Evolutionary conservation across 2,113 vertebrate species (phyloP), one percentile per base, ranked within the genome.

Genomic region (Irena cyanogastra): DNA sequence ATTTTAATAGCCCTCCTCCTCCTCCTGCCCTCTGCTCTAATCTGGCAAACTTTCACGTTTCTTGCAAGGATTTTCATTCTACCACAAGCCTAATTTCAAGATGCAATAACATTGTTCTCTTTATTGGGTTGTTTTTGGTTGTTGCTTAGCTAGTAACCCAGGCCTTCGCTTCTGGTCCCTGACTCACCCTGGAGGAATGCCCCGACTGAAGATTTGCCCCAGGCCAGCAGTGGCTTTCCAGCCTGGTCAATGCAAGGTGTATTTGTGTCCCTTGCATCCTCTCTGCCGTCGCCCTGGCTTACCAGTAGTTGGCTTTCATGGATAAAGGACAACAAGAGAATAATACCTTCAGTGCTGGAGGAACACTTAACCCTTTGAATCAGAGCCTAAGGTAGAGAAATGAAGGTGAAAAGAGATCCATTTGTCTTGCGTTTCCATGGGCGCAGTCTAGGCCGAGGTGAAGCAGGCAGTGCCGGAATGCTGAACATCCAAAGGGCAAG

Each of bases 1-100:
- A 87, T 96, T 95, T 93, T 81, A 94, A 97, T 75, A 86, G 72
- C 35, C 44, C 54, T 90, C 66, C 85, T 93, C 68, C 94, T 92
- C 49, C 74, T 77, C 41, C 64, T 78, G 53, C 91, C 50, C 64
- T 76, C 60, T 77, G 20, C 64, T 87, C 76, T 76, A 71, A 81
- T 92, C 72, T 26, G 0, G 54, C 63, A 89, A 60, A 75, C 52
- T 92, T 95, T n/a, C 69, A 44, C 30, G 5, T 83, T 96, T 69
- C 72, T 95, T 75, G 76, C 60, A 61, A 88, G 90, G 93, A n/a
- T 96, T 95, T 86, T 89, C 33, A 41, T 86, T 93, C 90, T 86
- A 92, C 83, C 64, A 60, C 56, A 69, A 93, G 17, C 0, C 0
- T 83, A 91, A 83, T 92, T 93, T 66, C 56, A n/a, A 90, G 71